Evolutionary conservation across 2,113 vertebrate genomes (phyloP).

Genomic region (Nesoenas mayeri): DNA sequence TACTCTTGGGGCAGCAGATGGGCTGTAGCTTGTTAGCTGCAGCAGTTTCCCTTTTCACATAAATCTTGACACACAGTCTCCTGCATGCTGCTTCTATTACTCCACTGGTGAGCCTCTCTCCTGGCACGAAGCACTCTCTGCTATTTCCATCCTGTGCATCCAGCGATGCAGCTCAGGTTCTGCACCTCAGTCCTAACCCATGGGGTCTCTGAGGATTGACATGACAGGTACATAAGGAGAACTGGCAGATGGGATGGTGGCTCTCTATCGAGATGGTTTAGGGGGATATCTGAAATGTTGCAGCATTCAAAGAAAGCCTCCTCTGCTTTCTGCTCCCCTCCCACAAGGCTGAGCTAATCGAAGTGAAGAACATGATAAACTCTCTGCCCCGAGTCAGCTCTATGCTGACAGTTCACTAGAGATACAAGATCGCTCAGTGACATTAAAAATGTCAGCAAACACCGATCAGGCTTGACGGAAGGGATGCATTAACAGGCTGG

Average conservation of each 20-base stretch:
- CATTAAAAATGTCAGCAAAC: conserved; percentile 78
- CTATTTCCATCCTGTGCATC: neutral
- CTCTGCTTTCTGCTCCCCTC: conserved; percentile 33
- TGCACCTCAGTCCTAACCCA: conserved; percentile 7
- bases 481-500: conserved; percentile 38
- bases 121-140: neutral
- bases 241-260: neutral
- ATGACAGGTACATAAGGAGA: neutral
- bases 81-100: neutral
- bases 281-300: conserved; percentile 49
- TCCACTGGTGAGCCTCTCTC: neutral
- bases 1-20: neutral
- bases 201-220: neutral
- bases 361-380: conserved; percentile 67
- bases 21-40: neutral
- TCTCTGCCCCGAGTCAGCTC: conserved; percentile 66
- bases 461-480: conserved; percentile 44
- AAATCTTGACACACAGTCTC: neutral
- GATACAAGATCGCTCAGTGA: conserved; percentile 71
- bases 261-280: conserved; percentile 36
- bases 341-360: conserved; percentile 45
- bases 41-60: neutral
- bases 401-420: conserved; percentile 70
- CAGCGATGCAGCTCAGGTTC: neutral
- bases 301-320: conserved; percentile 26